phyloP scores from a whole-genome alignment of 2,113 vertebrate genomes.

The Apodemus sylvaticus region DNA sequence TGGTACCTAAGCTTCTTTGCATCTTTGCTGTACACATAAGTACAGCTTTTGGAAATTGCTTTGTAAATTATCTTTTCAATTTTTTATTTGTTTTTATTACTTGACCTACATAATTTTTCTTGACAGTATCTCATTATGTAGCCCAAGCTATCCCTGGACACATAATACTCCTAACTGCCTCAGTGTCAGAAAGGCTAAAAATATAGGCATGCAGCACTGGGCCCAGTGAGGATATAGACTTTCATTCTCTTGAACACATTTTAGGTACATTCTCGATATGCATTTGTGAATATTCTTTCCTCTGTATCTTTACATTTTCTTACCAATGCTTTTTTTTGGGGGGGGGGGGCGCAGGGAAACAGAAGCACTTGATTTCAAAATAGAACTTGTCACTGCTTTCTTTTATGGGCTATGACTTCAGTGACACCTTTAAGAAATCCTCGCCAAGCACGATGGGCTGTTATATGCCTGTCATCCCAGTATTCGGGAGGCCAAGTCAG shows the following conservation, averaged over 20 bases:
- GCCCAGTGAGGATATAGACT: background rate
- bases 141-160: background rate
- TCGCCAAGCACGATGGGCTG: background rate
- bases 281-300: background rate
- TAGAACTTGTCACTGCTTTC: background rate
- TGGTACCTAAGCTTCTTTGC: background rate
- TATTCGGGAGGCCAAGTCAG: background rate
- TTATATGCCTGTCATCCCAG: too few relatives aligned
- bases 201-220: background rate
- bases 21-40: background rate
- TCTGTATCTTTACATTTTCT: background rate
- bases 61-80: background rate
- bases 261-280: background rate
- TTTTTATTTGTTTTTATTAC: background rate
- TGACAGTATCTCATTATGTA: background rate
- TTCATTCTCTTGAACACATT: background rate
- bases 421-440: background rate
- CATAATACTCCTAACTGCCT: background rate
- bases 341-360: too few relatives aligned
- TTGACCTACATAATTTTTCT: background rate
- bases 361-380: background rate
- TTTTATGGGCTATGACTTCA: background rate
- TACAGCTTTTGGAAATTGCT: background rate
- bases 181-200: too few relatives aligned
- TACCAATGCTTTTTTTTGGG: background rate